phyloP scores from a whole-genome alignment of 2,888 invertebrate genomes.

The Rhaphigaster nebulosa region DNA sequence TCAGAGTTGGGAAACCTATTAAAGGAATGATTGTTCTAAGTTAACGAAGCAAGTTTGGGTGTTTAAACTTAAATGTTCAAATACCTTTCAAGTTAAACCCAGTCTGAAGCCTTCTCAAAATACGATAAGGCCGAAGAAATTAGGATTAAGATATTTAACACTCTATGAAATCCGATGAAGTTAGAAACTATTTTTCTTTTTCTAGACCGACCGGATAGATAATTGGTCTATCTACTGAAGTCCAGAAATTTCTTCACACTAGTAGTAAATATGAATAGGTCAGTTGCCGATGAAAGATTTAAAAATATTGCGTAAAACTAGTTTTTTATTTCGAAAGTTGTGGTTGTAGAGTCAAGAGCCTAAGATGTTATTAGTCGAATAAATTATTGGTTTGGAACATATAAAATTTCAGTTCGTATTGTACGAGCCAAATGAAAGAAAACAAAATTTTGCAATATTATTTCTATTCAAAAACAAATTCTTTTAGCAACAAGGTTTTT shows the following conservation, averaged over 20 bases:
- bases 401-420: too few relatives aligned
- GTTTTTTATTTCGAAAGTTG: too few relatives aligned
- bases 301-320: too few relatives aligned
- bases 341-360: neutral
- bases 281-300: neutral
- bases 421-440: too few relatives aligned
- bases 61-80: constrained; percentile 1
- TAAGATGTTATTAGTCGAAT: too few relatives aligned
- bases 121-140: neutral
- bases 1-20: constrained; percentile 15
- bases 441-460: too few relatives aligned
- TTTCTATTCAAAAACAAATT: too few relatives aligned
- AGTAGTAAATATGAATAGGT: neutral
- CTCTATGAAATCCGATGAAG: neutral
- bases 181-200: neutral
- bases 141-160: neutral
- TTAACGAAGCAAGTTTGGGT: neutral
- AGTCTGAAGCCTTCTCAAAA: neutral
- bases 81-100: neutral
- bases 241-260: neutral
- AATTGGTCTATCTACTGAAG: neutral
- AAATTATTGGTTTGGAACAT: too few relatives aligned
- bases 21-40: neutral
- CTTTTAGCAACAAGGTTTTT: too few relatives aligned
- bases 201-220: neutral